Evolutionary conservation across 2,888 invertebrate genomes (phyloP).

Genomic region (Taenaris catops): DNA sequence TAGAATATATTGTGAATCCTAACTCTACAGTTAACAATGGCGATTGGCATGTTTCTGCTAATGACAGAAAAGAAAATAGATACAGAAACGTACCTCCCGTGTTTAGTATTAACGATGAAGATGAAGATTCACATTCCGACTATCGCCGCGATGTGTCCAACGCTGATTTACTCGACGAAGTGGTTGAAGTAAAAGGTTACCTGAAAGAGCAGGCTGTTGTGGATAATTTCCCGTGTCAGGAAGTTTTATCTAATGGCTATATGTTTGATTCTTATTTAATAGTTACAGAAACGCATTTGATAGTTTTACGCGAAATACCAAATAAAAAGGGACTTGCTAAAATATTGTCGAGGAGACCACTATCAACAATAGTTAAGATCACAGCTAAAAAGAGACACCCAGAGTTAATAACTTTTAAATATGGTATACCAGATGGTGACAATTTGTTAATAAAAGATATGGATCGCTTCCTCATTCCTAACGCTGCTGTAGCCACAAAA

Average conservation of each 20-base stretch:
- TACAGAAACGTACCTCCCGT: constrained; percentile 95
- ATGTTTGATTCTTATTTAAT: constrained; percentile 94
- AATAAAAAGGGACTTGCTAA: constrained; percentile 89
- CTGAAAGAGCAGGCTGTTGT: constrained; percentile 91
- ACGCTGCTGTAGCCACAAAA: constrained; percentile 94
- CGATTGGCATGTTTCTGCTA: constrained; percentile 91
- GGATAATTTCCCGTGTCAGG: constrained; percentile 94
- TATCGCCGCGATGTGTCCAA: constrained; percentile 59
- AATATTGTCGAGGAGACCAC: constrained; percentile 91
- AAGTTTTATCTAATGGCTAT: constrained; percentile 93
- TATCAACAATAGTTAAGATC: constrained; percentile 97
- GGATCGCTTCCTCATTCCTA: constrained; percentile 95
- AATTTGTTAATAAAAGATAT: constrained; percentile 90
- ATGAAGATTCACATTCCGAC: constrained; percentile 56
- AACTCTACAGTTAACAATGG: constrained; percentile 78
- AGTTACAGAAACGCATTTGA: constrained; percentile 91
- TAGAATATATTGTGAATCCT: constrained; percentile 96
- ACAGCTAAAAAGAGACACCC: constrained; percentile 97
- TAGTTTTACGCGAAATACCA: constrained; percentile 89
- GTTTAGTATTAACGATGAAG: constrained; percentile 96
- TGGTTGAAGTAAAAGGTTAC: constrained; percentile 89
- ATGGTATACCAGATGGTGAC: constrained; percentile 91
- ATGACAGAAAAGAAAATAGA: constrained; percentile 90
- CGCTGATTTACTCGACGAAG: constrained; percentile 85
- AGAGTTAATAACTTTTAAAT: constrained; percentile 98